phyloP scores from a whole-genome alignment of 2,113 vertebrate genomes.

The Pangasianodon hypophthalmus region DNA sequence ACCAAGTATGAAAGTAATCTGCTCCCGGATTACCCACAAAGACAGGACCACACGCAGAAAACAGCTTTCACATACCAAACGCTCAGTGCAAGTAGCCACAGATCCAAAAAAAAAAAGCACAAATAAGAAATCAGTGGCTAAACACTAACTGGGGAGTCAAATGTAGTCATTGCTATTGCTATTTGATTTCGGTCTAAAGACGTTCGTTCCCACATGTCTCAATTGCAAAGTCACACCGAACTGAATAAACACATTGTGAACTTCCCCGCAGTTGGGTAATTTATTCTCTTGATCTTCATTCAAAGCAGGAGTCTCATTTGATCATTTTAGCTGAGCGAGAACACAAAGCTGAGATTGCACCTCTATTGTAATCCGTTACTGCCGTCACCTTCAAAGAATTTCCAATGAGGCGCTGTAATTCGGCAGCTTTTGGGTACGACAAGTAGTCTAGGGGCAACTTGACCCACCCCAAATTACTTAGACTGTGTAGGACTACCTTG shows the following conservation, averaged over 20 bases:
- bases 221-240: background rate
- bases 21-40: background rate
- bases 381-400: constrained; percentile 11
- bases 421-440: constrained; percentile 25
- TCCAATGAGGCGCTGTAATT: constrained; percentile 21
- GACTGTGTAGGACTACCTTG: constrained; percentile 18
- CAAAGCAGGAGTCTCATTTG: constrained; percentile 32
- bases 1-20: background rate
- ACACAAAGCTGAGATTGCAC: background rate
- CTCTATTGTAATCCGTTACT: constrained; percentile 1
- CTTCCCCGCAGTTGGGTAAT: background rate
- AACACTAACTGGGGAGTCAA: background rate
- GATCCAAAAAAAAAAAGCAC: background rate
- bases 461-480: constrained; percentile 30
- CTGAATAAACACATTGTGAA: constrained; percentile 20
- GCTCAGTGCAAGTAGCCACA: too few relatives aligned
- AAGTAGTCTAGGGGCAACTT: constrained; percentile 9
- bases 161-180: background rate
- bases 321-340: constrained; percentile 26
- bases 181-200: background rate
- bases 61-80: background rate
- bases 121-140: background rate
- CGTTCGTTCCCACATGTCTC: background rate
- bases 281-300: constrained; percentile 31
- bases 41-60: background rate